These are phyloP conservation scores for Coremacera marginata DNA, from an alignment of 2,888 invertebrate species.

Conservation along the genomic window DNA sequence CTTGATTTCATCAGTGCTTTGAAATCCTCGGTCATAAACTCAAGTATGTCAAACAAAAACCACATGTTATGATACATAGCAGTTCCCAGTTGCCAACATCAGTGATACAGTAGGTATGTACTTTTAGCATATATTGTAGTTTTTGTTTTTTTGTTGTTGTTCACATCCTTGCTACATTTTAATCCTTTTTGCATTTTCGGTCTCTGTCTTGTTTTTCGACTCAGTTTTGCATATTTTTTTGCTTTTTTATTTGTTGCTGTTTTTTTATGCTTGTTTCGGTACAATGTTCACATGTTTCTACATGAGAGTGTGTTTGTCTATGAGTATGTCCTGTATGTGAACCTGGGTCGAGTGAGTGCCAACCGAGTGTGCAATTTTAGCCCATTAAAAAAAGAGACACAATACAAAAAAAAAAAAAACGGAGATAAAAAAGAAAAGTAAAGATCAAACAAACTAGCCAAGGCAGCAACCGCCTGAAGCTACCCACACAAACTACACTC, in stretches of 20 bases:
- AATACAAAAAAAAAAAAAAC: neutral
- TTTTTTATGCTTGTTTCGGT: neutral
- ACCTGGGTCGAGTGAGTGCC: conserved; percentile 20
- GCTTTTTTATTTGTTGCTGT: neutral
- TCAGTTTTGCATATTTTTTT: neutral
- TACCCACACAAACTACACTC: too few relatives aligned
- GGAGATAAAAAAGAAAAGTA: too few relatives aligned
- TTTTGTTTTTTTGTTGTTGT: neutral
- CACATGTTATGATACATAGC: too few relatives aligned
- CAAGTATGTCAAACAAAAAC: too few relatives aligned
- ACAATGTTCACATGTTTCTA: neutral
- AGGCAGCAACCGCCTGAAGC: too few relatives aligned
- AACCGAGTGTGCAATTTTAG: conserved; percentile 40
- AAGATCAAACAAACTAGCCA: too few relatives aligned
- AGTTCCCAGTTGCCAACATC: too few relatives aligned
- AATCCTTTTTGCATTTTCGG: neutral
- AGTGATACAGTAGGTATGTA: neutral
- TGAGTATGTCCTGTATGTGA: neutral
- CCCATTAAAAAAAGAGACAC: conserved; percentile 44
- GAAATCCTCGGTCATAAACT: too few relatives aligned
- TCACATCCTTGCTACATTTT: neutral
- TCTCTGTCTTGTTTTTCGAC: neutral
- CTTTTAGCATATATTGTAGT: neutral
- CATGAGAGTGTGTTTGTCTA: neutral
- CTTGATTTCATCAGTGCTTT: too few relatives aligned